Conservation (phyloP, 2,888 invertebrate genomes). For the Meganola albula region DNA sequence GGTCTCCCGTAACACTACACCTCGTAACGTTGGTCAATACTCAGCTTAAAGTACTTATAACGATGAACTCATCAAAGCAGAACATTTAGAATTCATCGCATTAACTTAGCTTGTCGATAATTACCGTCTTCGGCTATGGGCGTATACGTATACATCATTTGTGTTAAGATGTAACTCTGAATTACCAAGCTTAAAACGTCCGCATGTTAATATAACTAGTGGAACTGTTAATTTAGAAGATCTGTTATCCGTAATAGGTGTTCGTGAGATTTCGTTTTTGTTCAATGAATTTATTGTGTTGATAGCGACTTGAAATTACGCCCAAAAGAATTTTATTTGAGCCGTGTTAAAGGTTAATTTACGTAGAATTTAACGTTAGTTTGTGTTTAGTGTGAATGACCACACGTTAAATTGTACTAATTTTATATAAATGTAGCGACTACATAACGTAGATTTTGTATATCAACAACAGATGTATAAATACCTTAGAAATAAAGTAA, state of each 20-base stretch:
- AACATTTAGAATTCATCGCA: constrained; percentile 64
- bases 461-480: too few relatives aligned
- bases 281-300: constrained; percentile 13
- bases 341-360: not conserved
- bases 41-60: too few relatives aligned
- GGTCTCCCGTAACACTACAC: too few relatives aligned
- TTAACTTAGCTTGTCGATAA: constrained; percentile 61
- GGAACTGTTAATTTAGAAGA: constrained; percentile 53
- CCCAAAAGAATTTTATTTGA: not conserved
- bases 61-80: constrained; percentile 69
- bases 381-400: too few relatives aligned
- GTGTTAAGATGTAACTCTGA: constrained; percentile 69
- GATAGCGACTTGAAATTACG: constrained; percentile 5
- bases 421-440: too few relatives aligned
- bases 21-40: too few relatives aligned
- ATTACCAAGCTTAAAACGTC: constrained; percentile 41
- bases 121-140: constrained; percentile 62
- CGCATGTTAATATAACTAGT: constrained; percentile 43
- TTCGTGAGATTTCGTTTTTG: constrained; percentile 50
- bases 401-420: too few relatives aligned
- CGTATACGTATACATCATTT: constrained; percentile 70
- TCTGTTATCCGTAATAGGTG: constrained; percentile 55
- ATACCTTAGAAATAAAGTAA: too few relatives aligned
- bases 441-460: too few relatives aligned
- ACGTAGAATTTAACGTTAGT: not conserved